These are phyloP conservation scores for Plectropomus leopardus DNA, from an alignment of 2,113 vertebrate genomes.

Conservation along the genomic window DNA sequence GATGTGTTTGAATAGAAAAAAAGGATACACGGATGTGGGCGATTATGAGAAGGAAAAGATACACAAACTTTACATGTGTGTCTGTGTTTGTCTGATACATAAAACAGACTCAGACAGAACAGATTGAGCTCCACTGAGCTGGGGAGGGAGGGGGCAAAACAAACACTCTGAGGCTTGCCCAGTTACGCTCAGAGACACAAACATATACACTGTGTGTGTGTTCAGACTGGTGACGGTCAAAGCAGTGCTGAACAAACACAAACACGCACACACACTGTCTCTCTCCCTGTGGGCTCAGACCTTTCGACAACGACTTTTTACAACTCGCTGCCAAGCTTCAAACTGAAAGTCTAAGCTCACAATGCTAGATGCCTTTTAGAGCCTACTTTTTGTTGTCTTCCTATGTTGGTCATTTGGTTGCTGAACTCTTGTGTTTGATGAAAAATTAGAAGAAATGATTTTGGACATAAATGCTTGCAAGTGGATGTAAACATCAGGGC, in stretches of 20 bases:
- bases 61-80: slow-evolving; percentile 2
- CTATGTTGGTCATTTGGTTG: background rate
- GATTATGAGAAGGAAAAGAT: slow-evolving; percentile 9
- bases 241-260: slow-evolving; percentile 31
- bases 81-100: slow-evolving; percentile 58
- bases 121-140: slow-evolving; percentile 76
- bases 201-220: slow-evolving; percentile 59
- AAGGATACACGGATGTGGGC: background rate
- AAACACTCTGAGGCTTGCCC: slow-evolving; percentile 63
- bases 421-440: too few relatives aligned
- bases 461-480: background rate
- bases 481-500: slow-evolving; percentile 25
- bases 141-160: slow-evolving; percentile 50
- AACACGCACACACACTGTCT: background rate
- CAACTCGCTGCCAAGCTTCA: slow-evolving; percentile 32
- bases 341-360: slow-evolving; percentile 13
- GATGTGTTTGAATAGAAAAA: background rate
- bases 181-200: slow-evolving; percentile 63
- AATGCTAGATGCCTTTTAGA: background rate
- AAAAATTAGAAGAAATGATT: background rate
- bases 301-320: slow-evolving; percentile 48
- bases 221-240: slow-evolving; percentile 29
- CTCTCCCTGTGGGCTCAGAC: slow-evolving; percentile 25
- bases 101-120: slow-evolving; percentile 71
- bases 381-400: background rate